phyloP scores from a whole-genome alignment of 2,113 vertebrate genomes.

The Sterrhoptilus dennistouni region DNA sequence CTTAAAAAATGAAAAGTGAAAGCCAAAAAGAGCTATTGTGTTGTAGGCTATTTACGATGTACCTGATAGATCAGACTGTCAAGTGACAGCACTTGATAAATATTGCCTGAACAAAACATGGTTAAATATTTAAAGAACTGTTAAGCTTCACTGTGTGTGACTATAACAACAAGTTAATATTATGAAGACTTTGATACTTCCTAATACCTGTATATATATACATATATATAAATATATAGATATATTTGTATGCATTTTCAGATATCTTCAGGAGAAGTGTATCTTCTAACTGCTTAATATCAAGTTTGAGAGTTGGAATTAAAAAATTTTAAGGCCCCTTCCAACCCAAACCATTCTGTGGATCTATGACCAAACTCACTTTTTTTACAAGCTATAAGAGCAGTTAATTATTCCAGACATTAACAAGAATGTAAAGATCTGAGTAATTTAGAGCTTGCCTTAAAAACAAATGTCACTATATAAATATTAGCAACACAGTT shows the following conservation, averaged over 20 bases:
- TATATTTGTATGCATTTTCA: not conserved
- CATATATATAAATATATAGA: too few species aligned
- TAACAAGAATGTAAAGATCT: not conserved
- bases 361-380: not conserved
- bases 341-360: not conserved
- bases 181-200: not conserved
- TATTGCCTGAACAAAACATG: not conserved
- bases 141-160: accelerated
- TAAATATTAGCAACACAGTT: not conserved
- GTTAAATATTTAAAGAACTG: not conserved
- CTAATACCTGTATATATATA: not conserved
- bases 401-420: not conserved
- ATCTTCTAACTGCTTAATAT: not conserved
- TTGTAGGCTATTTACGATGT: not conserved
- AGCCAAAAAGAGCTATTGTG: not conserved
- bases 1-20: not conserved
- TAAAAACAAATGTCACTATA: not conserved
- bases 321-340: not conserved
- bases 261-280: not conserved
- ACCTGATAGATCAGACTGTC: not conserved
- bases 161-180: not conserved
- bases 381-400: not conserved
- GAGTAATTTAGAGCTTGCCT: not conserved
- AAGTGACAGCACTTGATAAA: not conserved
- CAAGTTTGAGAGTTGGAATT: not conserved